Percentiles rank a stretch among this genome's conserved stretches.
Conservation (phyloP, 2,113 vertebrate species). For the Dromaius novaehollandiae region DNA sequence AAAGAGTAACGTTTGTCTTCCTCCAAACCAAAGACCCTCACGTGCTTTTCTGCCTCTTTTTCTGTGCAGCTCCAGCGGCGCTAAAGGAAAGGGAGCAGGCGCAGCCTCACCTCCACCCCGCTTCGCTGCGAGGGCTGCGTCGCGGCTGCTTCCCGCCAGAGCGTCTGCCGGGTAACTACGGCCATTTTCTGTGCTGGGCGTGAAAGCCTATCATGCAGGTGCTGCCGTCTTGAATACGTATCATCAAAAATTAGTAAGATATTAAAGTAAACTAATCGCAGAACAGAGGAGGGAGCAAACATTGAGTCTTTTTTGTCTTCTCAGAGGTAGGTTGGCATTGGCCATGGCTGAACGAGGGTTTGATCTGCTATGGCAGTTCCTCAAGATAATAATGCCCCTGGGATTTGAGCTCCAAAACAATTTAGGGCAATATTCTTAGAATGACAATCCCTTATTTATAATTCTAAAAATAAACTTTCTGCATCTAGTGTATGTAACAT, state of each 20-base stretch:
- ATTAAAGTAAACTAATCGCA: not conserved
- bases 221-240: rapidly evolving
- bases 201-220: rapidly evolving
- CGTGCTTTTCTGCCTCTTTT: rapidly evolving
- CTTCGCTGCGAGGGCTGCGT: rapidly evolving
- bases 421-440: not conserved
- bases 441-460: not conserved
- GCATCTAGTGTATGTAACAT: not conserved
- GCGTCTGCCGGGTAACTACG: too few species aligned
- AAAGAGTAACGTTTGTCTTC: not conserved
- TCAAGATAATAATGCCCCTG: not conserved
- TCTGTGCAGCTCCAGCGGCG: rapidly evolving
- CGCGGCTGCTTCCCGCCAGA: rapidly evolving
- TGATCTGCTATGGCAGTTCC: not conserved
- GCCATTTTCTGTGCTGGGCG: rapidly evolving
- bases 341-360: not conserved
- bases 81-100: rapidly evolving
- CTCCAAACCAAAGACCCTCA: rapidly evolving
- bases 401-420: not conserved
- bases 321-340: not conserved
- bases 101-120: not conserved
- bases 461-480: too few species aligned
- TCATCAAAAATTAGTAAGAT: not conserved
- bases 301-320: too few species aligned
- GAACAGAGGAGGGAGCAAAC: not conserved